These are phyloP conservation scores for Melopsittacus undulatus DNA, from an alignment of 2,797 vertebrate species.

Conservation along the genomic window DNA sequence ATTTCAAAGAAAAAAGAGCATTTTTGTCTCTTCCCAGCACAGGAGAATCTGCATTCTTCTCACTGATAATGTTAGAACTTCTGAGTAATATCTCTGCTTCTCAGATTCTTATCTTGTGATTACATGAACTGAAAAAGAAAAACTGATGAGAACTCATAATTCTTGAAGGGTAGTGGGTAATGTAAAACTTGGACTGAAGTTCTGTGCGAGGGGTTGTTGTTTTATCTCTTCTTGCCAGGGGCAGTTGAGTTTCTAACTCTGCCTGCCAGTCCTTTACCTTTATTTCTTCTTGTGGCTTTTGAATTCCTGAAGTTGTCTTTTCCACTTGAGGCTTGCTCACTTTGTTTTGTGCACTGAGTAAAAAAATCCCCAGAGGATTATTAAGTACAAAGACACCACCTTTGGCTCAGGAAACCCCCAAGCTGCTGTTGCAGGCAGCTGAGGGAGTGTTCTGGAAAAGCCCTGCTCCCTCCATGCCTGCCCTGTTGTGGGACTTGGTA, in stretches of 20 bases:
- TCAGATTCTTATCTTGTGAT: neutral
- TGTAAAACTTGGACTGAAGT: neutral
- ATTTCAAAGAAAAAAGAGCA: neutral
- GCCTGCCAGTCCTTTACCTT: neutral
- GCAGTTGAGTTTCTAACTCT: neutral
- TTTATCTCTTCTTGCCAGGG: neutral
- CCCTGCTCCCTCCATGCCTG: neutral
- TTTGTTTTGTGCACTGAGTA: neutral
- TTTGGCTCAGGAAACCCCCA: conserved; percentile 35
- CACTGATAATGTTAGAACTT: neutral
- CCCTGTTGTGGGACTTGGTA: neutral
- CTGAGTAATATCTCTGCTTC: neutral
- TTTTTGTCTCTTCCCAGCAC: neutral
- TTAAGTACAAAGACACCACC: neutral
- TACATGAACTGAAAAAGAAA: neutral
- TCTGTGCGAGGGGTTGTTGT: neutral
- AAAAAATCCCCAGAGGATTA: neutral
- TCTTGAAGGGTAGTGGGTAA: neutral
- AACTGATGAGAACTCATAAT: neutral
- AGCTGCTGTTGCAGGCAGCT: neutral
- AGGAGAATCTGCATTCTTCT: neutral
- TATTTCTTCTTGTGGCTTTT: neutral
- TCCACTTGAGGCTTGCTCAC: neutral
- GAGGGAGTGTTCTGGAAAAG: neutral
- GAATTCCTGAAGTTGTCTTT: neutral